These are phyloP conservation scores for Aurelia sp. DNA, from an alignment of 30 jellyfish, hydroid and myxozoan species.

Conservation along the genomic window DNA sequence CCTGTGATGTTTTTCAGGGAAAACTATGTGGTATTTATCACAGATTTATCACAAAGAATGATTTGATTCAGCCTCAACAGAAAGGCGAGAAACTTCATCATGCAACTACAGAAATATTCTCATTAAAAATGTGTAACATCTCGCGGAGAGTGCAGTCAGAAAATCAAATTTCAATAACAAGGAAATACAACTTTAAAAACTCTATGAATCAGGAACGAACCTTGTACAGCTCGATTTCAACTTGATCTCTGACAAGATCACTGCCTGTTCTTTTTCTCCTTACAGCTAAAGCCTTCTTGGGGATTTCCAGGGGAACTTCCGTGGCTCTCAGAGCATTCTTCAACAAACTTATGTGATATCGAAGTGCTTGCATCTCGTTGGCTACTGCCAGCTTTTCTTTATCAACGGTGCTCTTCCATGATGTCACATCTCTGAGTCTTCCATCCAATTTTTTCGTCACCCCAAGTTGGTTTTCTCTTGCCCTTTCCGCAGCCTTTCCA, in stretches of 20 bases:
- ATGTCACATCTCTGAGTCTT: conserved; percentile 48
- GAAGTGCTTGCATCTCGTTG: conserved; percentile 66
- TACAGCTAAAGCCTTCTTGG: conserved; percentile 66
- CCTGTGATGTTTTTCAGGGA: too few species aligned
- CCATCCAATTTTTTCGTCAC: conserved; percentile 52
- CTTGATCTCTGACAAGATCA: conserved; percentile 69
- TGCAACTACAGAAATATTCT: too few species aligned
- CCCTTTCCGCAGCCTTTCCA: conserved; percentile 54
- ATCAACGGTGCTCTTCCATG: conserved; percentile 63
- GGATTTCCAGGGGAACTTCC: conserved; percentile 65
- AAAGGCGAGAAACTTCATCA: too few species aligned
- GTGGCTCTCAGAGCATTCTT: conserved; percentile 60
- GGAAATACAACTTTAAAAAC: too few species aligned
- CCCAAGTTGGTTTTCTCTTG: conserved; percentile 51
- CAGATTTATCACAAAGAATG: too few species aligned
- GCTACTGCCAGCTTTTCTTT: conserved; percentile 69
- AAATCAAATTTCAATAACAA: too few species aligned
- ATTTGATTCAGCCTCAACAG: too few species aligned
- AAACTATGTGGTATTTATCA: too few species aligned
- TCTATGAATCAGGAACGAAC: neutral
- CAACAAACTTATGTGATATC: conserved; percentile 53
- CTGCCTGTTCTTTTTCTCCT: conserved; percentile 69
- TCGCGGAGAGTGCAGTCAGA: too few species aligned
- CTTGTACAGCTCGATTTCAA: conserved; percentile 64
- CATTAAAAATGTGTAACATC: too few species aligned